Evolutionary conservation across 2,797 vertebrate genomes (phyloP).

Genomic region (Malurus splendens): DNA sequence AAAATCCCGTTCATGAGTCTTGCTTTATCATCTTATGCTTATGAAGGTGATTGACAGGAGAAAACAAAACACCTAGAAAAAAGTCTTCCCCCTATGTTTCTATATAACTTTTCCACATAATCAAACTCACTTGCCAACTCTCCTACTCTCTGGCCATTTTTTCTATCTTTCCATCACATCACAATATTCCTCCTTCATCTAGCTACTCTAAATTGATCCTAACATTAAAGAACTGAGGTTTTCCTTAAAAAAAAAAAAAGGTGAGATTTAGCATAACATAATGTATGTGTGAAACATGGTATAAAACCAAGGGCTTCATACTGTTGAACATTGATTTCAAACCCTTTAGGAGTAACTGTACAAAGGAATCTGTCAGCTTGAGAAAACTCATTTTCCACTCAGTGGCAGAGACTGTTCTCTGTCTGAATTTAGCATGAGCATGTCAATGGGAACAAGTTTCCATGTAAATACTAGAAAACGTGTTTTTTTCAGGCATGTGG

Average conservation of each 20-base stretch:
- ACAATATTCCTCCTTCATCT: not conserved
- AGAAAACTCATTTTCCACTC: not conserved
- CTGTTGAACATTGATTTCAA: not conserved
- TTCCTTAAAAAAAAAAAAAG: not conserved
- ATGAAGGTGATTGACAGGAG: not conserved
- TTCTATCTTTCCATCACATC: not conserved
- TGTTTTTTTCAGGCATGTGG: not conserved
- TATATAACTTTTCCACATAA: not conserved
- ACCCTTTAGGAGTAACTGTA: not conserved
- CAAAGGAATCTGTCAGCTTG: not conserved
- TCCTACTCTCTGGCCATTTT: not conserved
- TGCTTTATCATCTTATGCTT: not conserved
- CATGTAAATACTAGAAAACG: not conserved
- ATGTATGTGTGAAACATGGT: not conserved
- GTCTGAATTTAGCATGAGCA: not conserved
- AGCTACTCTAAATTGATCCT: not conserved
- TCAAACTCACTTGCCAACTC: not conserved
- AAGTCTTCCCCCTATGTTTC: not conserved
- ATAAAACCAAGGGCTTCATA: not conserved
- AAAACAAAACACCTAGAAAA: not conserved
- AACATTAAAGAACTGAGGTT: not conserved
- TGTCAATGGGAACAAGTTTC: not conserved
- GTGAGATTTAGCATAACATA: not conserved
- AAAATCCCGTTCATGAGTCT: not conserved
- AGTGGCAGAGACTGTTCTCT: not conserved